phyloP scores from a whole-genome alignment of 2,113 vertebrate genomes.

The Malaclemys terrapin region DNA sequence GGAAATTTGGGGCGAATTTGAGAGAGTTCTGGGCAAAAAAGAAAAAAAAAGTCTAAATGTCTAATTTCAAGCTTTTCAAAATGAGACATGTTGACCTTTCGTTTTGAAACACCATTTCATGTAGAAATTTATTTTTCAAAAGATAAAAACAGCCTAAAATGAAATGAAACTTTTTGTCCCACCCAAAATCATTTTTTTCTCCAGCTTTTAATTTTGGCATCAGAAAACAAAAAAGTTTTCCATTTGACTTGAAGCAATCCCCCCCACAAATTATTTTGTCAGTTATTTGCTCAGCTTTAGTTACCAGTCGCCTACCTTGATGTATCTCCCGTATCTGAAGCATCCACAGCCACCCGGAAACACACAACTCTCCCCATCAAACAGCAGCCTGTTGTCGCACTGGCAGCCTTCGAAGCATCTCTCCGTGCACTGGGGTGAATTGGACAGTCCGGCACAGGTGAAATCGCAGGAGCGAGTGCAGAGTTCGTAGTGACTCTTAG shows the following conservation, averaged over 20 bases:
- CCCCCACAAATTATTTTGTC: neutral
- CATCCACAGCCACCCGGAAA: slow-evolving; percentile 76
- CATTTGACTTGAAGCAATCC: neutral
- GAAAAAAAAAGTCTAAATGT: neutral
- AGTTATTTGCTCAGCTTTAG: neutral
- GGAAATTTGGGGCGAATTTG: neutral
- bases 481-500: slow-evolving; percentile 78
- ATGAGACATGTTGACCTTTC: neutral
- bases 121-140: neutral
- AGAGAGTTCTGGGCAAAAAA: neutral
- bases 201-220: neutral
- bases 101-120: neutral
- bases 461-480: slow-evolving; percentile 76
- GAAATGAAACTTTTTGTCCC: neutral
- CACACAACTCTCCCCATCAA: slow-evolving; percentile 75
- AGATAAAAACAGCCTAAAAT: neutral
- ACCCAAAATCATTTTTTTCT: neutral
- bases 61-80: neutral
- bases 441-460: slow-evolving; percentile 72
- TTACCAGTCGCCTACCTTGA: slow-evolving; percentile 29
- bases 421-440: neutral
- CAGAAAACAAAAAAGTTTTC: neutral
- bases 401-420: slow-evolving; percentile 82
- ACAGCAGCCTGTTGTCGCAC: slow-evolving; percentile 75
- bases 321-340: slow-evolving; percentile 68